These are phyloP conservation scores for Oopsacas minuta DNA, from an alignment of 37 sponge, comb jelly and placozoan species.

Conservation along the genomic window DNA sequence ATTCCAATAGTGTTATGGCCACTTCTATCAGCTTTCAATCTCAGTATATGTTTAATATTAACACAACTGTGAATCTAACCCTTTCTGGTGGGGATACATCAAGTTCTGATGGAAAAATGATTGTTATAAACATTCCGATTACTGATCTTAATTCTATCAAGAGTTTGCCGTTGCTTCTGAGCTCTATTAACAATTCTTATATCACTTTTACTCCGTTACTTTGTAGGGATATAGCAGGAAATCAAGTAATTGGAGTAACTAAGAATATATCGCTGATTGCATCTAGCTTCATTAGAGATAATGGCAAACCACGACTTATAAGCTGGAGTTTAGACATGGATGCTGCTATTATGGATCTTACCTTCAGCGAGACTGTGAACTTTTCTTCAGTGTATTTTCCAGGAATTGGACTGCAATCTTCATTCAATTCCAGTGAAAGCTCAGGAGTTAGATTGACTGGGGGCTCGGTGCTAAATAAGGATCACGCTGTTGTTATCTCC, in stretches of 20 bases:
- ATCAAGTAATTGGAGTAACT: slow-evolving; percentile 48
- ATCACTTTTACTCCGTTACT: slow-evolving; percentile 54
- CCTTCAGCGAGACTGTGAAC: slow-evolving; percentile 42
- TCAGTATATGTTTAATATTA: not conserved
- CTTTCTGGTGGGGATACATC: slow-evolving; percentile 40
- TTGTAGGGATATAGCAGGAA: slow-evolving; percentile 61
- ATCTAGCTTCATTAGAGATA: slow-evolving; percentile 27
- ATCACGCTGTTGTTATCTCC: not conserved
- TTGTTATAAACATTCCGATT: slow-evolving; percentile 33
- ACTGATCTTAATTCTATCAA: slow-evolving; percentile 40
- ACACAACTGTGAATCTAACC: slow-evolving; percentile 22
- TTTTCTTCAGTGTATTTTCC: slow-evolving; percentile 21
- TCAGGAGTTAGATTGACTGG: not conserved
- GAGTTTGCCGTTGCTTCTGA: slow-evolving; percentile 23
- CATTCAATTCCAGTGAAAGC: not conserved
- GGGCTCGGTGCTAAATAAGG: not conserved
- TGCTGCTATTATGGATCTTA: slow-evolving; percentile 22
- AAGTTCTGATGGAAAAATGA: slow-evolving; percentile 29
- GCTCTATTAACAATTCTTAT: slow-evolving; percentile 42
- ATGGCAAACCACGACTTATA: slow-evolving; percentile 24
- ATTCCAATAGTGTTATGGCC: not conserved
- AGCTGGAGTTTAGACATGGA: slow-evolving; percentile 32
- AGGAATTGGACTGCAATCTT: slow-evolving; percentile 25
- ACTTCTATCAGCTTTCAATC: not conserved
- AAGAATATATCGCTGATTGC: slow-evolving; percentile 28